These are phyloP conservation scores for Sycobia sp. DNA, from an alignment of 1,140 invertebrate genomes.

Conservation along the genomic window DNA sequence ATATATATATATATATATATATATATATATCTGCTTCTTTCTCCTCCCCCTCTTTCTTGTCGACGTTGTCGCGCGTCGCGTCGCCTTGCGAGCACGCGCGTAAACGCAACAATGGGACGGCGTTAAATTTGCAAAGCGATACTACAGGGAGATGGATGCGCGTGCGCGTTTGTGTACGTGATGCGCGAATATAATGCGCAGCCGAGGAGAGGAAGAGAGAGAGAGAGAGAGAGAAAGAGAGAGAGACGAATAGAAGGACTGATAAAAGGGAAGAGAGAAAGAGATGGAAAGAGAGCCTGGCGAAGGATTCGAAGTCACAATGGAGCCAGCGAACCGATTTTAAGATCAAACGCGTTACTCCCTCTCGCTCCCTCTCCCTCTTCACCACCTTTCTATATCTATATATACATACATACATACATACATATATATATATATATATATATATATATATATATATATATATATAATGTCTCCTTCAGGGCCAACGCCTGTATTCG, in stretches of 20 bases:
- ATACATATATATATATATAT: no score
- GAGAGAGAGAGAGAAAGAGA: conserved; percentile 35
- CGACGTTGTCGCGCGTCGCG: conserved; percentile 28
- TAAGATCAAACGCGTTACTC: conserved; percentile 56
- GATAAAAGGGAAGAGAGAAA: conserved; percentile 45
- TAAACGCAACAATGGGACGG: conserved; percentile 53
- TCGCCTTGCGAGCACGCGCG: conserved; percentile 44
- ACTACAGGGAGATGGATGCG: conserved; percentile 38
- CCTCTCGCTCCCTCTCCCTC: background rate
- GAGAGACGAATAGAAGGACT: conserved; percentile 34
- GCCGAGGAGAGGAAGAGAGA: conserved; percentile 39
- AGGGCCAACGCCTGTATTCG: no score
- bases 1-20: no score
- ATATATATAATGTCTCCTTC: no score
- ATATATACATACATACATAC: no score
- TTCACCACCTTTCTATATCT: no score
- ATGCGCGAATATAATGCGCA: conserved; percentile 13
- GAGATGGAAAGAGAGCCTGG: no score
- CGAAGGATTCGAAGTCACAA: conserved; percentile 55
- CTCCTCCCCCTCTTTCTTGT: background rate
- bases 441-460: no score
- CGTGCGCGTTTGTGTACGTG: conserved; percentile 15
- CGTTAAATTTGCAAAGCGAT: conserved; percentile 54
- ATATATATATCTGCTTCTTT: no score
- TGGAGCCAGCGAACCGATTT: conserved; percentile 57